Conservation (phyloP, 2,888 invertebrate genomes). For the Holacanthella duospinosa region DNA sequence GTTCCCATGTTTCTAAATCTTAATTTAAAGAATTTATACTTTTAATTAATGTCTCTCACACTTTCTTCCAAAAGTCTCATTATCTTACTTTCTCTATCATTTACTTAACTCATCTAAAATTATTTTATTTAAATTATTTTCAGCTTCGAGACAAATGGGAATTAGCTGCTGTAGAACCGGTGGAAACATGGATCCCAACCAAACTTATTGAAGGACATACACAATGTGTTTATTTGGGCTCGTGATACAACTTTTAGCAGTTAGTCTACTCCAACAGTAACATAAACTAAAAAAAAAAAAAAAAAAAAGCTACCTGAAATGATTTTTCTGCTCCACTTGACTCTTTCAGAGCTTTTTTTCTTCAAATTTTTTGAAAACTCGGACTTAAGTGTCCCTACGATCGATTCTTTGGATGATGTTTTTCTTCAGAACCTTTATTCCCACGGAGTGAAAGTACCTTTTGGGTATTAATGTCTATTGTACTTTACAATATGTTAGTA, state of each 20-base stretch:
- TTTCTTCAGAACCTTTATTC: not conserved
- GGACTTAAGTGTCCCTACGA: too few relatives aligned
- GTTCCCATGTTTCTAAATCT: too few relatives aligned
- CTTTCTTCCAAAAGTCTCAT: not conserved
- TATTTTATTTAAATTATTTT: constrained; percentile 22
- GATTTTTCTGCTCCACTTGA: too few relatives aligned
- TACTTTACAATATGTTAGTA: too few relatives aligned
- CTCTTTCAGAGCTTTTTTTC: not conserved
- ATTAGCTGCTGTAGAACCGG: constrained; percentile 58
- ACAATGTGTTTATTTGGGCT: constrained; percentile 48
- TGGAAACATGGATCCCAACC: constrained; percentile 57
- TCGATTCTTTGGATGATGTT: too few relatives aligned
- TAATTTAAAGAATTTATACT: too few relatives aligned
- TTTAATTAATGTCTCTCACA: too few relatives aligned
- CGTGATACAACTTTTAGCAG: constrained; percentile 21
- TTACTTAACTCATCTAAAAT: not conserved
- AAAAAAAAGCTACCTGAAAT: not conserved
- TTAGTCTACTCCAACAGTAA: not conserved
- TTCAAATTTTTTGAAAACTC: not conserved
- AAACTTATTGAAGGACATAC: constrained; percentile 48
- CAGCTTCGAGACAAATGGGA: constrained; percentile 61
- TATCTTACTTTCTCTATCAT: not conserved
- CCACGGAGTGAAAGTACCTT: not conserved
- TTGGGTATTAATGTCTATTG: too few relatives aligned
- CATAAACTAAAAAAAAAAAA: not conserved